Percentiles rank a stretch among this genome's conserved stretches.
Evolutionary conservation across 2,888 invertebrate species (phyloP).

Genomic region (Dryobotodes eremita): DNA sequence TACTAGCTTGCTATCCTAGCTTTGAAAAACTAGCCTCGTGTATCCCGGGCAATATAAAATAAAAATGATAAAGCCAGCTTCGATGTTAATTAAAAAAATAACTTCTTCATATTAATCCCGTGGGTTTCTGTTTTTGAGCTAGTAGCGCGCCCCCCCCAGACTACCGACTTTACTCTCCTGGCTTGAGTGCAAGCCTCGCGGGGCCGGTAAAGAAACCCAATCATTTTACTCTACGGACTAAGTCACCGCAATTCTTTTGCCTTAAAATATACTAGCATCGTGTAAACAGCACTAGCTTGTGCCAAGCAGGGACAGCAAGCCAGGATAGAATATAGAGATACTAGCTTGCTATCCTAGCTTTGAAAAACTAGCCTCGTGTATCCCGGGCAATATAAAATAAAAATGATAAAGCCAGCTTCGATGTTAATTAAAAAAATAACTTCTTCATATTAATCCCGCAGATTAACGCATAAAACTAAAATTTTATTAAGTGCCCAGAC

Average conservation of each 20-base stretch:
- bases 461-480: constrained; percentile 53
- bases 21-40: no score
- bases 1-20: no score
- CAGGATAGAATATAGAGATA: no score
- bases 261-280: background rate
- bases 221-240: background rate
- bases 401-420: background rate
- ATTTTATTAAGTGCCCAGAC: constrained; percentile 69
- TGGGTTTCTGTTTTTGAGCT: background rate
- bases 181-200: background rate
- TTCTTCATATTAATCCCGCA: constrained; percentile 24
- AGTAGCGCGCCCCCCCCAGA: background rate
- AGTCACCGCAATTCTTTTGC: no score
- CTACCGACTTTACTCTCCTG: background rate
- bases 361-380: no score
- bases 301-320: background rate
- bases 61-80: background rate
- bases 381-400: no score
- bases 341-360: no score
- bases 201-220: background rate
- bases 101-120: constrained; percentile 23
- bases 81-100: constrained; percentile 13
- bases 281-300: background rate
- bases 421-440: constrained; percentile 12
- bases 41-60: no score